A percentile compares a stretch with the other conserved stretches of the same genome.
These are phyloP conservation scores for Temnothorax rugatulus DNA, from an alignment of 2,888 invertebrate genomes.

Conservation along the genomic window DNA sequence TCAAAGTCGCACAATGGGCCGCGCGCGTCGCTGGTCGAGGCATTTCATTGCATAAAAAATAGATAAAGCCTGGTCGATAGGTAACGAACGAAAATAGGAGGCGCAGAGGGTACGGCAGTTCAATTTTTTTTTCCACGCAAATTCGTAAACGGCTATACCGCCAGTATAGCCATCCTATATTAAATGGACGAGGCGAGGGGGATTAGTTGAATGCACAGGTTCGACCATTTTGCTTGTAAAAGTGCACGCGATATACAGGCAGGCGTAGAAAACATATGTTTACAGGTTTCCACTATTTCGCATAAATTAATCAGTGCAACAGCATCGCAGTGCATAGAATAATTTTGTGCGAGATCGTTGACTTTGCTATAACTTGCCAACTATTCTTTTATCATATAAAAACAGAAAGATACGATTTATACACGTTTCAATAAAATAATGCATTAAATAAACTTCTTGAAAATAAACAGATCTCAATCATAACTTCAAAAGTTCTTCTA, in stretches of 20 bases:
- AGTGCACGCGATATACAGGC: constrained; percentile 75
- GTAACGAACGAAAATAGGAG: constrained; percentile 83
- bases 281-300: constrained; percentile 75
- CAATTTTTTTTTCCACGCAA: constrained; percentile 80
- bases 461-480: background rate
- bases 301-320: constrained; percentile 76
- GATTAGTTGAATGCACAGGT: constrained; percentile 81
- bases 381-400: background rate
- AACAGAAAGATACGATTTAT: background rate
- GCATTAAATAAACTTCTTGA: background rate
- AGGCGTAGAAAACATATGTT: constrained; percentile 80
- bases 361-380: background rate
- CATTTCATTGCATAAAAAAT: constrained; percentile 82
- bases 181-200: constrained; percentile 83
- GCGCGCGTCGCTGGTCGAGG: constrained; percentile 71
- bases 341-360: constrained; percentile 2
- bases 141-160: constrained; percentile 82
- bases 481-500: background rate
- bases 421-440: background rate
- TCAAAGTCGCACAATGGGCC: constrained; percentile 70
- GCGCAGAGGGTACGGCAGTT: constrained; percentile 74
- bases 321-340: constrained; percentile 15
- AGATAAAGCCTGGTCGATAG: constrained; percentile 83
- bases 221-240: constrained; percentile 81
- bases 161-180: constrained; percentile 80